These are phyloP conservation scores for Amphimallon solstitiale DNA, from an alignment of 2,888 invertebrate species.

Conservation along the genomic window DNA sequence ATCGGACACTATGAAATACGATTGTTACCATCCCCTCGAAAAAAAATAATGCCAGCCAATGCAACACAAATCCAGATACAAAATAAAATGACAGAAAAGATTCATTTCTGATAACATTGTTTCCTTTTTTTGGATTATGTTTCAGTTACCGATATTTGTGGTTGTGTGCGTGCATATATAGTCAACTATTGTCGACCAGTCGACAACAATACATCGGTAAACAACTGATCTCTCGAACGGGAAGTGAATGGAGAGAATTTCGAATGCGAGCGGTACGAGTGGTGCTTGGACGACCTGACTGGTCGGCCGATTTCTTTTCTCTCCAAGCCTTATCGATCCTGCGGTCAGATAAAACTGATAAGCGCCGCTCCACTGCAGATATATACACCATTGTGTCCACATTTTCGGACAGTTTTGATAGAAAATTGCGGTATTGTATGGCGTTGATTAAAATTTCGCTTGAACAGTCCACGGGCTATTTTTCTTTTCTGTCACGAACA, in stretches of 20 bases:
- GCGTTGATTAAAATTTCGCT: constrained; percentile 35
- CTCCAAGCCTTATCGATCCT: constrained; percentile 21
- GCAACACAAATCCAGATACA: neutral
- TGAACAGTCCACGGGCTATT: neutral
- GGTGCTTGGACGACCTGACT: neutral
- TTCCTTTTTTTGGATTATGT: neutral
- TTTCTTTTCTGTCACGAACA: constrained; percentile 19
- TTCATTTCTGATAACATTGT: constrained; percentile 23
- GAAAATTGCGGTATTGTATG: constrained; percentile 34
- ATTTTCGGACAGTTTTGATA: constrained; percentile 35
- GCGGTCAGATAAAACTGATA: constrained; percentile 23
- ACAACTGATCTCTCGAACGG: constrained; percentile 11
- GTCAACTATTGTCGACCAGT: constrained; percentile 4
- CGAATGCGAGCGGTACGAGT: neutral
- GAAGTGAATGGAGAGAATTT: neutral
- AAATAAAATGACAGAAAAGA: neutral
- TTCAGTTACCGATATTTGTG: neutral
- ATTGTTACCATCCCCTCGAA: neutral
- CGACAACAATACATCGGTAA: constrained; percentile 10
- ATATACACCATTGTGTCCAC: constrained; percentile 34
- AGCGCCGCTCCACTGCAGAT: constrained; percentile 32
- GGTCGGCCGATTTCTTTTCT: constrained; percentile 6
- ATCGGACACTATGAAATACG: constrained; percentile 10
- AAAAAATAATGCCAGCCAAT: neutral
- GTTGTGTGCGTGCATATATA: neutral